These are phyloP conservation scores for Agrochola litura DNA, from an alignment of 2,888 invertebrate species.

Conservation along the genomic window DNA sequence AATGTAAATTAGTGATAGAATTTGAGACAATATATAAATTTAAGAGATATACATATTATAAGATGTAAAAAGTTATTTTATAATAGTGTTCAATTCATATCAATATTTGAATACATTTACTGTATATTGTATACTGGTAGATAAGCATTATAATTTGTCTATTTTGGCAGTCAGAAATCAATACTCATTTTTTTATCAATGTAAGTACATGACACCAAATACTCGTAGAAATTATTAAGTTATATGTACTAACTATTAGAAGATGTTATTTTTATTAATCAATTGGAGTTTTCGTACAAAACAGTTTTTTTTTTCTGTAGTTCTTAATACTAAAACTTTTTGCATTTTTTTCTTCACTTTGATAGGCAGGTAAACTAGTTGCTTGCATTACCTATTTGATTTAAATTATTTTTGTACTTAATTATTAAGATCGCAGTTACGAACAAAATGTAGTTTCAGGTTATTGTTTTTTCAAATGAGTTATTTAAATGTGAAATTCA, in stretches of 20 bases:
- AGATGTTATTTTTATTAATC: neutral
- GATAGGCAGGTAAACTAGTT: neutral
- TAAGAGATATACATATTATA: slow-evolving; percentile 65
- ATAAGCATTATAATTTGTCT: slow-evolving; percentile 48
- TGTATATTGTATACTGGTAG: slow-evolving; percentile 60
- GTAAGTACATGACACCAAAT: slow-evolving; percentile 52
- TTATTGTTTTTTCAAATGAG: slow-evolving; percentile 8
- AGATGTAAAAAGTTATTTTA: slow-evolving; percentile 64
- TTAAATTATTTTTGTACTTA: slow-evolving; percentile 62
- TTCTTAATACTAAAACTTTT: slow-evolving; percentile 6
- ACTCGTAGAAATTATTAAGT: slow-evolving; percentile 18
- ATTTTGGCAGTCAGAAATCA: slow-evolving; percentile 19
- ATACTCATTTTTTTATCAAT: slow-evolving; percentile 36
- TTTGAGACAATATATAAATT: slow-evolving; percentile 85
- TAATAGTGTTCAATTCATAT: slow-evolving; percentile 72
- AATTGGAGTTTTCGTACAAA: neutral
- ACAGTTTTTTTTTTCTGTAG: neutral
- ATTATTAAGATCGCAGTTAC: slow-evolving; percentile 33
- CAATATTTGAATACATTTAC: slow-evolving; percentile 63
- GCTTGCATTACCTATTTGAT: slow-evolving; percentile 12
- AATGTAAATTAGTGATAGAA: slow-evolving; percentile 75
- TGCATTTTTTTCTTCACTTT: slow-evolving; percentile 8
- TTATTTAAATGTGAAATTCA: slow-evolving; percentile 21
- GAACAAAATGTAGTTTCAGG: slow-evolving; percentile 17
- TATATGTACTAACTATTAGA: neutral